Evolutionary conservation across 2,888 invertebrate species (phyloP).

Genomic region (Chymomyza amoena): DNA sequence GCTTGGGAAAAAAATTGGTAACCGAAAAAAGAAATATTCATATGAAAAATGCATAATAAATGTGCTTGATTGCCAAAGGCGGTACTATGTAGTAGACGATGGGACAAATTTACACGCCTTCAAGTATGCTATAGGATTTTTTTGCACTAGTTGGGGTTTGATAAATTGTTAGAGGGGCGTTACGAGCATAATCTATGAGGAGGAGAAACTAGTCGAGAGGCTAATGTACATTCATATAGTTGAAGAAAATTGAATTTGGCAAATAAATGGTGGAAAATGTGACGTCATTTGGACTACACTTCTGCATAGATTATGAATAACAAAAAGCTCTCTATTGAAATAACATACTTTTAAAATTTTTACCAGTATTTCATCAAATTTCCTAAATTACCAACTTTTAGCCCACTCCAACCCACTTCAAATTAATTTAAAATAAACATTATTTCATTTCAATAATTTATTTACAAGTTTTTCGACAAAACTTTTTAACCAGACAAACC

Average conservation of each 20-base stretch:
- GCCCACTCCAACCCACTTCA: background rate
- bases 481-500: background rate
- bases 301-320: too few relatives aligned
- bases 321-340: too few relatives aligned
- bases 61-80: slow-evolving; percentile 56
- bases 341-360: too few relatives aligned
- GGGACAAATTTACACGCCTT: slow-evolving; percentile 47
- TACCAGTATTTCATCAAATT: too few relatives aligned
- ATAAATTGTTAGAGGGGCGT: background rate
- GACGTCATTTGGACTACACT: too few relatives aligned
- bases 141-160: background rate
- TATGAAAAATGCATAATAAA: slow-evolving; percentile 72
- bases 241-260: background rate
- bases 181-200: background rate
- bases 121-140: background rate
- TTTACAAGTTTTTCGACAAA: background rate
- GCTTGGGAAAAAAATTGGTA: slow-evolving; percentile 27
- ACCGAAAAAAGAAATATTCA: slow-evolving; percentile 46
- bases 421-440: background rate
- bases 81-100: slow-evolving; percentile 9
- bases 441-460: background rate
- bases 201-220: background rate
- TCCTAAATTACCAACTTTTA: too few relatives aligned
- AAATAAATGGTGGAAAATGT: background rate
- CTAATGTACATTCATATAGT: background rate